Conservation (phyloP, 2,113 vertebrate species). For the Abramis brama region DNA sequence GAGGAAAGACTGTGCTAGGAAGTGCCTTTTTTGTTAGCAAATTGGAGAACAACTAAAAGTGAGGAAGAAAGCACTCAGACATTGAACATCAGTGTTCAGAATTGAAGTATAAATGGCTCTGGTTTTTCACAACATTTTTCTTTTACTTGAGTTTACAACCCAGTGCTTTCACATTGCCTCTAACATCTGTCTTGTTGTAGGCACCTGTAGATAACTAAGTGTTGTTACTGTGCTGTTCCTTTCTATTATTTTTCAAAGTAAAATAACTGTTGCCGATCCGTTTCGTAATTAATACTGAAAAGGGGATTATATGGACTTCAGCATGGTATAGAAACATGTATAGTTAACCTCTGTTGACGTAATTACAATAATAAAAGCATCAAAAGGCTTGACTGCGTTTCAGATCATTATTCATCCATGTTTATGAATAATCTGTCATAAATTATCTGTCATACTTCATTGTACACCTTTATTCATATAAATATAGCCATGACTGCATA, state of each 20-base stretch:
- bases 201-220: neutral
- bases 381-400: slow-evolving; percentile 23
- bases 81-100: neutral
- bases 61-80: neutral
- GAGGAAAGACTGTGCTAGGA: neutral
- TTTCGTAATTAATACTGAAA: neutral
- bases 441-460: slow-evolving; percentile 30
- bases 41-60: neutral
- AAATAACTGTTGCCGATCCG: neutral
- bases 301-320: neutral
- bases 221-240: neutral
- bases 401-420: slow-evolving; percentile 28
- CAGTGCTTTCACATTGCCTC: slow-evolving; percentile 7
- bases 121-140: neutral
- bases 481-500: slow-evolving; percentile 43
- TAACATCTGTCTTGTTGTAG: neutral
- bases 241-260: neutral
- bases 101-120: neutral
- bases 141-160: neutral
- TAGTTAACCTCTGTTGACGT: neutral
- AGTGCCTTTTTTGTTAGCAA: neutral
- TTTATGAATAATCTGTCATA: slow-evolving; percentile 48
- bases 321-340: neutral
- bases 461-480: slow-evolving; percentile 19
- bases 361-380: neutral